Evolutionary conservation across 2,888 invertebrate species (phyloP).

Genomic region (Callimorpha dominula): DNA sequence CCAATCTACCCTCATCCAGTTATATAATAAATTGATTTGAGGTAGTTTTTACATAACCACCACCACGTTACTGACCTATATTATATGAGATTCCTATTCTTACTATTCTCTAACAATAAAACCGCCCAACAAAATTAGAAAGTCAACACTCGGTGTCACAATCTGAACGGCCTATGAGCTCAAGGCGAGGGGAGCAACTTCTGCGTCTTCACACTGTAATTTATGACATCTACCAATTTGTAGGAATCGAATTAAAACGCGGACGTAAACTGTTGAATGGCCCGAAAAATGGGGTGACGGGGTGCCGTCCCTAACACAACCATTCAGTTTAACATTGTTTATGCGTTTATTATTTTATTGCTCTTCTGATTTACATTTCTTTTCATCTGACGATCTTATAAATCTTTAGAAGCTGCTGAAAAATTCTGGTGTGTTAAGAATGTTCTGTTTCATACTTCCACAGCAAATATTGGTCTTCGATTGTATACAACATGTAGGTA

Average conservation of each 20-base stretch:
- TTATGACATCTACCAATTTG: conserved; percentile 83
- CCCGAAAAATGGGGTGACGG: conserved; percentile 78
- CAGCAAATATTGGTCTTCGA: background rate
- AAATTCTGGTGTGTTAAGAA: background rate
- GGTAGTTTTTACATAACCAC: background rate
- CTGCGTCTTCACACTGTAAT: conserved; percentile 77
- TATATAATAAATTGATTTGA: background rate
- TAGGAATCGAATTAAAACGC: conserved; percentile 81
- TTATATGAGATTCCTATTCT: background rate
- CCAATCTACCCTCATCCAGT: no score
- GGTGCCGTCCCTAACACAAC: conserved; percentile 53
- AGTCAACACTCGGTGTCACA: conserved; percentile 16
- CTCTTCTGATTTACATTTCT: conserved; percentile 34
- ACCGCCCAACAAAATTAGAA: background rate
- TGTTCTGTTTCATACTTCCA: background rate
- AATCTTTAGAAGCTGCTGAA: background rate
- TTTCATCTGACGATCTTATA: conserved; percentile 13
- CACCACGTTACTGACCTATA: background rate
- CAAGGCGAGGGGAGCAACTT: conserved; percentile 49
- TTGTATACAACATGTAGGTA: background rate
- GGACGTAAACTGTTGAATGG: conserved; percentile 82
- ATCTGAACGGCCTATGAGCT: conserved; percentile 25
- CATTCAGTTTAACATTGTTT: conserved; percentile 58
- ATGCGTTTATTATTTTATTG: conserved; percentile 53
- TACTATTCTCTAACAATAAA: background rate